Base-by-base conservation (phyloP, 2,888 invertebrate species). In the Eremobia ochroleuca region DNA sequence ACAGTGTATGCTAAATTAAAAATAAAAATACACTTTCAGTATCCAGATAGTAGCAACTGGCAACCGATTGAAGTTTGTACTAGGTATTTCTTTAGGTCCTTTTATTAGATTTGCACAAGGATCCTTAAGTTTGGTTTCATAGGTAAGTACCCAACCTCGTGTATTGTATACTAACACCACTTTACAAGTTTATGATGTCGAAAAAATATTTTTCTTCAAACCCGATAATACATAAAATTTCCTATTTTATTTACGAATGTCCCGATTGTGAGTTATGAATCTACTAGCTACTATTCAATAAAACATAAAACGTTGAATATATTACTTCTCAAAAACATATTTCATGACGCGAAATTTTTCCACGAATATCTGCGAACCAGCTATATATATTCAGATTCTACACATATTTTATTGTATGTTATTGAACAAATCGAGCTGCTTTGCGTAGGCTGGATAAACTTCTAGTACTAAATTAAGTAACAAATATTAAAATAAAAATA, bases 221-320 rank as follows among this genome's bases (percentile, higher is more conserved):
- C 37, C 21, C 18, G 13, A 8, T 21, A 28, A 21, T 21, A 40
- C 46, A 46, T 8, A 28, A 59, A 40, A 65, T 18, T 1, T 46
- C 31, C 21, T 15, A n/a, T 61, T 74, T 65, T 76, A 65, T 82
- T 59, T 11, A 61, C n/a, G 15, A 28, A 52, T 55, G 13, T 43
- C 25, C 28, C 31, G n/a, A 61, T 46, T 34, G 18, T 15, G 3
- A 28, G 61, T 40, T 37, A 46, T 66, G 67, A 76, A 82, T 79
- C 43, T 31, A 5, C 21, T 1, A 75, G 40, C 11, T 18, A 59
- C 15, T 76, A 67, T 76, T 46, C 76, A 79, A 79, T 82, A 82
- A 46, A 75, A 81, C 31, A 66, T 82, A 59, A 79, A 82, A 31
- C 40, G 15, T 43, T 43, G 21, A 82, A 79, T 31, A 25, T 67